phyloP scores from a whole-genome alignment of 2,888 invertebrate genomes.

The Thecophora atra region DNA sequence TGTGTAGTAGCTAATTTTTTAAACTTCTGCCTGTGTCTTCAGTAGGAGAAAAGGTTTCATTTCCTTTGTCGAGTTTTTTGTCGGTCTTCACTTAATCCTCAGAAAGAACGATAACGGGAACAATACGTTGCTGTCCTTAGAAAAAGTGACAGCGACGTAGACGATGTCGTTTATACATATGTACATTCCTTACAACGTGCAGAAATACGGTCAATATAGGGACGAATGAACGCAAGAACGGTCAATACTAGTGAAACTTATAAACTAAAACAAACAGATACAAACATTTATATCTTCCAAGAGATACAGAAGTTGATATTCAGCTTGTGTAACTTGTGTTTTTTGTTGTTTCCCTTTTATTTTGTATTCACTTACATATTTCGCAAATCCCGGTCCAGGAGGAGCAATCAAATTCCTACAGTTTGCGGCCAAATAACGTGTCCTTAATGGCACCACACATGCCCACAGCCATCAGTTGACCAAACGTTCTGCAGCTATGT shows the following conservation, averaged over 20 bases:
- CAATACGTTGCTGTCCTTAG: slow-evolving; percentile 8
- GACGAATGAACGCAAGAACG: too few relatives aligned
- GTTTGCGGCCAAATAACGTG: slow-evolving; percentile 17
- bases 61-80: too few relatives aligned
- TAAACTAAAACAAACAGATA: background rate
- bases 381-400: background rate
- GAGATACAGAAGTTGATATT: slow-evolving; percentile 40
- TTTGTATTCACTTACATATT: background rate
- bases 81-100: background rate
- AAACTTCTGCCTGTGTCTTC: too few relatives aligned
- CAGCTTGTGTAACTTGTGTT: background rate
- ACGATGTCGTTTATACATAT: too few relatives aligned
- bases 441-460: slow-evolving; percentile 19
- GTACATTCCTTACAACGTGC: background rate
- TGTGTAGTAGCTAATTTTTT: too few relatives aligned
- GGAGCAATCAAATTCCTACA: slow-evolving; percentile 23
- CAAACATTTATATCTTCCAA: background rate
- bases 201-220: slow-evolving; percentile 39
- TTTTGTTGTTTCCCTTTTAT: background rate
- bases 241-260: background rate
- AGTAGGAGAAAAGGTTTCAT: too few relatives aligned
- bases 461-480: background rate
- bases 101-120: slow-evolving; percentile 3
- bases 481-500: background rate
- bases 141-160: too few relatives aligned